Base-by-base conservation (phyloP, 2,113 vertebrate species). In the Tachycineta bicolor region DNA sequence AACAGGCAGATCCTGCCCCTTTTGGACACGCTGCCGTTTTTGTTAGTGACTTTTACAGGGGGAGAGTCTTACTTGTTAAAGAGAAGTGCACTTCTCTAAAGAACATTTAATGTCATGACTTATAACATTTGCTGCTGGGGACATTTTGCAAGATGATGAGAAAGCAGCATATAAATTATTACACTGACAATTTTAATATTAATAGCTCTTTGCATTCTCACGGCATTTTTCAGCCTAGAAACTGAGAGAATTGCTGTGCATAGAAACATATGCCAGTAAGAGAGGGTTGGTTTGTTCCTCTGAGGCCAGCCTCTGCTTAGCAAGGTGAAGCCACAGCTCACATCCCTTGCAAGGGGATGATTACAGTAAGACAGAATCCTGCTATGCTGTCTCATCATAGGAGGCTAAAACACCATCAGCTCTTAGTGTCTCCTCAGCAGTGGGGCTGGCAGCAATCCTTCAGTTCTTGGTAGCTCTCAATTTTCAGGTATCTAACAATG, bases 111-210 rank as follows among this genome's bases (percentile, higher is more conserved):
- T 92, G 71, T 81, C 76, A 80, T 84, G 94, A 81, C 88, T 92
- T 94, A 47, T 92, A 92, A 93, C 85, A 84, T 95, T 94, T 96
- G 53, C 85, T 94, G 49, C 83, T 65, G 73, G 33, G 39, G 56
- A 58, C 4, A 1, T 78, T 90, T 92, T 83, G 83, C 85, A 75
- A 70, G 83, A 53, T 58, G 49, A 93, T 62, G 76, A 90, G 73
- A 64, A 92, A 78, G 37, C n/a, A 33, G 55, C 23, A 39, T 73
- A 82, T 81, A 71, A 90, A 87, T 93, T 79, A 78, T 90, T 71
- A 83, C 64, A 74, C 52, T 88, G 22, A 25, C 31, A 67, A 77
- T 93, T 89, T 92, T 78, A 93, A 47, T 95, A 74, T 69, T 81
- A 88, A 68, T 59, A 84, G 83, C 73, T 67, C 71, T 81, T 86